These are phyloP conservation scores for Chloroclystis v-ata DNA, from an alignment of 2,888 invertebrate species.

Conservation along the genomic window DNA sequence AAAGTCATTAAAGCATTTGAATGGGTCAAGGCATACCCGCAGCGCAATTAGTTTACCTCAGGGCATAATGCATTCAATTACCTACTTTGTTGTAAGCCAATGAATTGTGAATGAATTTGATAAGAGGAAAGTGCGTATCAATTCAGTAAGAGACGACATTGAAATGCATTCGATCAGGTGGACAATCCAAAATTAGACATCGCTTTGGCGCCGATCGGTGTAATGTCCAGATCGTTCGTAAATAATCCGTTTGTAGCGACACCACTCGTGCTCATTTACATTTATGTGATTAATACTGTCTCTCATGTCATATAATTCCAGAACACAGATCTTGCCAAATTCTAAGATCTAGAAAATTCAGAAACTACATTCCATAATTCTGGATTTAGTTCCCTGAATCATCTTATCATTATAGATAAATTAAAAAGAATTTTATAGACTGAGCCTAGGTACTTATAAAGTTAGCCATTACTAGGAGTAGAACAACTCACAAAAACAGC, in stretches of 20 bases:
- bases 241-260: conserved; percentile 37
- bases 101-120: not conserved
- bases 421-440: too few relatives aligned
- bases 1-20: too few relatives aligned
- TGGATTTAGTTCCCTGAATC: too few relatives aligned
- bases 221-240: conserved; percentile 35
- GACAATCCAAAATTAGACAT: conserved; percentile 45
- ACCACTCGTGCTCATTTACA: conserved; percentile 28
- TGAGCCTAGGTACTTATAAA: too few relatives aligned
- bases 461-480: too few relatives aligned
- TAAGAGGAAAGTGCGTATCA: conserved; percentile 1
- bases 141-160: conserved; percentile 25
- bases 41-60: not conserved
- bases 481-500: too few relatives aligned
- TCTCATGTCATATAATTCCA: conserved; percentile 28
- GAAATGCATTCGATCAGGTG: conserved; percentile 39
- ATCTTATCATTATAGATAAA: too few relatives aligned
- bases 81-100: not conserved
- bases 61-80: too few relatives aligned
- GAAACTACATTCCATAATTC: too few relatives aligned
- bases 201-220: conserved; percentile 36
- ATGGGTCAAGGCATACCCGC: conserved; percentile 6
- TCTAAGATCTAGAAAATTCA: too few relatives aligned
- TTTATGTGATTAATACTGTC: conserved; percentile 15
- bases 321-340: conserved; percentile 20